Evolutionary conservation across 2,888 invertebrate genomes (phyloP), one percentile per base, ranked within the genome.

Genomic region (Deilephila elpenor): DNA sequence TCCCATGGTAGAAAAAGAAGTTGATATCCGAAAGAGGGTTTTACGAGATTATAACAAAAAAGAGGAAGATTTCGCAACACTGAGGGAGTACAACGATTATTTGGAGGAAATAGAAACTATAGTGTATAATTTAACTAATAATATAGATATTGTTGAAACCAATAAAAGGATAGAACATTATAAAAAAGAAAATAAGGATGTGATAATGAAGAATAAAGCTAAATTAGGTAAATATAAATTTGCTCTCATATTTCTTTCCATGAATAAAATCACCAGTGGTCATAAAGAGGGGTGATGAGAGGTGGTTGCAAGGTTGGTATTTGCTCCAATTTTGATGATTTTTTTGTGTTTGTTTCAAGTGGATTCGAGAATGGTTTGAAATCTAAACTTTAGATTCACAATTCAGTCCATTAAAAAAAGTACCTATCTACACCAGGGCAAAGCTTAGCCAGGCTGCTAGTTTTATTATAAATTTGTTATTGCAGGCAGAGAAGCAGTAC

Each of bases 1-100:
- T 94, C 96, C 99, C 0, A 96, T 96, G 93, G 98, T 99, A 0
- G 99, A 99, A 91, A 99, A 99, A 89, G 99, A 99, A 95, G 97
- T 99, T 11, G 99, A 99, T 85, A 98, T 99, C 77, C 95, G 99
- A 51, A 97, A 97, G 87, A 95, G 97, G 80, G 96, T 99, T 32
- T 92, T 99, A 17, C 96, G 97, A 80, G 98, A 99, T 90, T 99
- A 97, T 86, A 99, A 99, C 86, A 98, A 99, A 86, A 98, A 97
- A 86, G 98, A 99, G 88, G 98, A 98, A 79, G 99, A 99, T 90
- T 99, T 99, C 88, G 88, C 93, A 0, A 95, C 96, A 0, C 89
- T 98, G 74, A 93, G 96, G 59, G 99, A 98, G 75, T 99, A 97
- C 90, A 99, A 99, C 91, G 98, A 99, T 91, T 99, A 99, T 89